Evolutionary conservation across 1,140 invertebrate genomes (phyloP).

Genomic region (Akabosia matsudoensis): DNA sequence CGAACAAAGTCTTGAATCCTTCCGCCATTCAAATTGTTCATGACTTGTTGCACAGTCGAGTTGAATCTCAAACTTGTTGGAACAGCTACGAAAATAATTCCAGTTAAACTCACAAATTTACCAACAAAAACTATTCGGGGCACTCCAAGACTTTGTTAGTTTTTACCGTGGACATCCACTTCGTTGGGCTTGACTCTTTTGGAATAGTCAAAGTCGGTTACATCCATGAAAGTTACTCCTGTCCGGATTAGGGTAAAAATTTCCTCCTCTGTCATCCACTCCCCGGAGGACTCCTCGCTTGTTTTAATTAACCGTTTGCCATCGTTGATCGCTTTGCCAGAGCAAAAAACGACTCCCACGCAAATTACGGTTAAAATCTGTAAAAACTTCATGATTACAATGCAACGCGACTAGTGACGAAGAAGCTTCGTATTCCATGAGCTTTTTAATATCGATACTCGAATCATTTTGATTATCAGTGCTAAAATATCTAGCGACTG

Average conservation of each 20-base stretch:
- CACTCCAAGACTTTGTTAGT: neutral
- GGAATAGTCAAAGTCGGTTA: constrained; percentile 1
- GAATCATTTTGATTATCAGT: no score
- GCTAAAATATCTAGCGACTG: no score
- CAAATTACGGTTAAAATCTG: neutral
- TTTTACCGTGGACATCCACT: neutral
- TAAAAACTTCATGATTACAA: neutral
- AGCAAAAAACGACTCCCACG: neutral
- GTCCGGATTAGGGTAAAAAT: neutral
- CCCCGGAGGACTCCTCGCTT: neutral
- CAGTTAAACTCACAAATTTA: neutral
- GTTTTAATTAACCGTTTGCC: constrained; percentile 14
- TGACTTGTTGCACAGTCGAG: neutral
- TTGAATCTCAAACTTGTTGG: constrained; percentile 8
- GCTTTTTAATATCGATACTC: no score
- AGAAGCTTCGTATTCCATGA: no score
- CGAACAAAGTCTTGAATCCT: constrained; percentile 4
- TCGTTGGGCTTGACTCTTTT: neutral
- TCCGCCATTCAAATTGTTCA: neutral
- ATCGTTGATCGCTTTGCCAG: neutral
- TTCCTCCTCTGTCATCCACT: neutral
- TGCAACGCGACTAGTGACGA: neutral
- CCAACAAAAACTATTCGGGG: neutral
- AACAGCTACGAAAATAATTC: neutral
- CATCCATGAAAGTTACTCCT: neutral